Evolutionary conservation across 2,797 vertebrate species (phyloP), one percentile per base, ranked within the genome.

Genomic region (Apodemus agrarius): DNA sequence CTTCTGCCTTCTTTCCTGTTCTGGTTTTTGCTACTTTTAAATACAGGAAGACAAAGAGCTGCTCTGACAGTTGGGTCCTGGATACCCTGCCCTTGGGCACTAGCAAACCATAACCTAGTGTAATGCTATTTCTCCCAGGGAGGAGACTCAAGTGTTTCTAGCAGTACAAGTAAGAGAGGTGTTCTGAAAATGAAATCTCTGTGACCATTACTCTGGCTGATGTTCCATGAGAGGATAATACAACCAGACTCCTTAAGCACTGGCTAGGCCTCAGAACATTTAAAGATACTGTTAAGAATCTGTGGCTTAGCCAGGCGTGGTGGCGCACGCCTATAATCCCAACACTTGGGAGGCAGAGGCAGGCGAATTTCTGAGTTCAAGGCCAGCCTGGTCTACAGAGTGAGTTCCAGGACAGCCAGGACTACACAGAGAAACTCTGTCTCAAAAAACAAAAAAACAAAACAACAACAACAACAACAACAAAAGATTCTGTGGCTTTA

Each of bases 131-230:
- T 83, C 26, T 92, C 81, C 24, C 12, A 0, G 24, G 19, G 9
- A 61, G 67, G 90, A 34, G 84, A 67, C 4, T 61, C 54, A 61
- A 81, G n/a, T 46, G 88, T 57, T 72, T 92, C 63, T 87, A 59
- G n/a, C 63, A 87, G 86, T 75, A 78, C 46, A 24, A 3, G 4
- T 1, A 61, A 11, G 49, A 49, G 6, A 19, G 26, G 49, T 29
- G 61, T 52, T 83, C 59, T 89, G 19, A 49, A 91, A 82, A 93
- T 34, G 91, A 89, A 90, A 61, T 34, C 63, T 65, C 8, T 83
- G 34, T 65, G 6, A 82, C 54, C 1, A 37, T 37, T 67, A 40
- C 12, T 6, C 16, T 81, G 24, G 40, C 43, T 89, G 75, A 83
- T 31, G 6, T 59, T 94, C 1, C 26, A 24, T 78, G 91, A 92